phyloP scores from a whole-genome alignment of 2,888 invertebrate species.

The Tenthredo mesomela region DNA sequence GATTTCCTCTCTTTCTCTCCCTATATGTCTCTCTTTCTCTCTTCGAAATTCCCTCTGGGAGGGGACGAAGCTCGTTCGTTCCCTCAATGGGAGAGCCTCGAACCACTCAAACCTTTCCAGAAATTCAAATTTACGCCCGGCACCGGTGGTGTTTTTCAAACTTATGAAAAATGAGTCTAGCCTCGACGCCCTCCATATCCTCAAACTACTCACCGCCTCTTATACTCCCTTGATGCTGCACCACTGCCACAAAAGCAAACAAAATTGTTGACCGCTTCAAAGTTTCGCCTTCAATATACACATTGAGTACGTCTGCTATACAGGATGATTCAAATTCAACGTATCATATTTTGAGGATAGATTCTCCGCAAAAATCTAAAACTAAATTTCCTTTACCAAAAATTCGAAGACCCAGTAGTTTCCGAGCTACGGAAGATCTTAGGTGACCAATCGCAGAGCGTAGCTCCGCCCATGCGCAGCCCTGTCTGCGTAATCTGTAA shows the following conservation, averaged over 20 bases:
- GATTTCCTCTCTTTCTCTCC: constrained; percentile 26
- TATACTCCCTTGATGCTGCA: neutral
- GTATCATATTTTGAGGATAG: too few species aligned
- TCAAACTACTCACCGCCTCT: constrained; percentile 28
- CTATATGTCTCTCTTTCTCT: neutral
- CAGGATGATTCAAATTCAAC: neutral
- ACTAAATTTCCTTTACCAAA: too few species aligned
- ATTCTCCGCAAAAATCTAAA: too few species aligned
- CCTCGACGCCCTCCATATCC: constrained; percentile 54
- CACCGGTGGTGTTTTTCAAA: constrained; percentile 68
- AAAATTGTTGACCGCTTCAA: constrained; percentile 65
- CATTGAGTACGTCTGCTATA: neutral
- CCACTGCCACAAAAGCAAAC: constrained; percentile 61
- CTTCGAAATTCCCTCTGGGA: neutral
- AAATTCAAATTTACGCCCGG: constrained; percentile 75
- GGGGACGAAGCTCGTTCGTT: neutral
- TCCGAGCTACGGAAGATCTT: too few species aligned
- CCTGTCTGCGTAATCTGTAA: too few species aligned
- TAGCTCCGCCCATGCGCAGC: too few species aligned
- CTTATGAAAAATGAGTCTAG: constrained; percentile 75
- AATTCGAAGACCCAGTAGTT: too few species aligned
- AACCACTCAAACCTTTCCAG: constrained; percentile 63
- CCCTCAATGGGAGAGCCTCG: constrained; percentile 49
- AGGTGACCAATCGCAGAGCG: too few species aligned
- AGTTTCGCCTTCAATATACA: constrained; percentile 37